These are phyloP conservation scores for Chionoecetes opilio DNA, from an alignment of 1,140 invertebrate genomes.

Conservation along the genomic window DNA sequence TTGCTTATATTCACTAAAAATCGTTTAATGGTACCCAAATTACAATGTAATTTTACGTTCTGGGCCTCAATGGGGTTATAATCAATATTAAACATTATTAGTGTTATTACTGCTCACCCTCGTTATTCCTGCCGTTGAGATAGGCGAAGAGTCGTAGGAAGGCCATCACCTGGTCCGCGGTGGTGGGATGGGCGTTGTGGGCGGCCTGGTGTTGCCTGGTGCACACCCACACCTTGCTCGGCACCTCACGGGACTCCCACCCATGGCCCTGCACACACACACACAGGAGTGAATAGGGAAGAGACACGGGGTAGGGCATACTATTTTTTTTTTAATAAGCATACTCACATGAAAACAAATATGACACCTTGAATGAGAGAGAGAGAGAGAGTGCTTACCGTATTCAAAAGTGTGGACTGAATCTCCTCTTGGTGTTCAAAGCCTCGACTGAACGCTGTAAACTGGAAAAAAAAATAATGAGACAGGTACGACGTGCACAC, in stretches of 20 bases:
- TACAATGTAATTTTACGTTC: too few relatives aligned
- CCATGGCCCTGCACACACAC: background rate
- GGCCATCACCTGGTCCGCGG: background rate
- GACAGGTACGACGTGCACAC: too few relatives aligned
- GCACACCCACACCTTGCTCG: conserved; percentile 47
- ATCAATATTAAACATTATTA: too few relatives aligned
- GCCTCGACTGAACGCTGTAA: conserved; percentile 5
- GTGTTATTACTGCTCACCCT: too few relatives aligned
- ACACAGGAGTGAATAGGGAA: background rate
- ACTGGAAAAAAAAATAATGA: conserved; percentile 21
- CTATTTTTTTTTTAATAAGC: too few relatives aligned
- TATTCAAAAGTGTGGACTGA: too few relatives aligned
- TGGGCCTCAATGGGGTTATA: too few relatives aligned
- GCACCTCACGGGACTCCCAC: conserved; percentile 34
- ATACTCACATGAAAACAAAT: too few relatives aligned
- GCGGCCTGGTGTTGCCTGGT: background rate
- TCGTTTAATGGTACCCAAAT: too few relatives aligned
- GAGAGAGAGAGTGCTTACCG: background rate
- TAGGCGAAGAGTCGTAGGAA: conserved; percentile 55
- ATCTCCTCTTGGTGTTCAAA: background rate
- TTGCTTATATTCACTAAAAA: too few relatives aligned
- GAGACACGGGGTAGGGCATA: too few relatives aligned
- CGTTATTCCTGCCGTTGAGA: conserved; percentile 21
- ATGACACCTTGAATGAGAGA: background rate
- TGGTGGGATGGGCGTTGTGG: background rate